phyloP scores from a whole-genome alignment of 2,113 vertebrate species.

The Monopterus albus region DNA sequence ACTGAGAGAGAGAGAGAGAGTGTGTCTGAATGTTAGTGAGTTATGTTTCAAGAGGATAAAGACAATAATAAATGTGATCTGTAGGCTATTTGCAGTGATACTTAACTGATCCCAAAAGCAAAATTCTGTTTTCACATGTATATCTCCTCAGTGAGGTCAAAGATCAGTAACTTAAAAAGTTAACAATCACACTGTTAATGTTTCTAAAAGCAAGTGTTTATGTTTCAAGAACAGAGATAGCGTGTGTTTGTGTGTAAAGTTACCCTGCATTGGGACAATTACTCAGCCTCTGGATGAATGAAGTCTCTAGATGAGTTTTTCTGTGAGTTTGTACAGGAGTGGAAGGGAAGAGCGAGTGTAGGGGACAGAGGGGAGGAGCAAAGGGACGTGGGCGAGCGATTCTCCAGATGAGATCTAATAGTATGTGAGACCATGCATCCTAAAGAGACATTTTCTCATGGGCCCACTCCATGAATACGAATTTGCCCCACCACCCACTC shows the following conservation, averaged over 20 bases:
- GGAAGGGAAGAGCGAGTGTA: constrained; percentile 69
- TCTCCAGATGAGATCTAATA: constrained; percentile 85
- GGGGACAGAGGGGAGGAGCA: constrained; percentile 71
- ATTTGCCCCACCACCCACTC: constrained; percentile 68
- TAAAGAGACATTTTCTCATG: constrained; percentile 86
- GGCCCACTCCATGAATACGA: constrained; percentile 81
- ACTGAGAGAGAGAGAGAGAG: no score
- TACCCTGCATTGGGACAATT: constrained; percentile 46
- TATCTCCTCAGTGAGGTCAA: constrained; percentile 1
- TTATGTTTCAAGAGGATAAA: not conserved
- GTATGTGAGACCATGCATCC: constrained; percentile 81
- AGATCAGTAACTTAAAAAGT: no score
- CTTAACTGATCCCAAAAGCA: not conserved
- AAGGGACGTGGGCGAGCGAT: constrained; percentile 72
- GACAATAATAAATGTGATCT: not conserved
- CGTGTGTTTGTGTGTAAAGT: constrained; percentile 39
- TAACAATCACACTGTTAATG: no score
- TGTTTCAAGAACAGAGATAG: not conserved
- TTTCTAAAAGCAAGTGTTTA: not conserved
- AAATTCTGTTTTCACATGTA: not conserved
- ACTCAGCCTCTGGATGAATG: constrained; percentile 67
- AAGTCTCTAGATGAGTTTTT: constrained; percentile 47
- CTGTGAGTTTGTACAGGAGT: constrained; percentile 38
- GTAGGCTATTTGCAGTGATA: not conserved
- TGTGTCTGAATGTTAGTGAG: no score